Evolutionary conservation across 2,888 invertebrate genomes (phyloP), one percentile per base, ranked within the genome.

Genomic region (Cephus pulcher): DNA sequence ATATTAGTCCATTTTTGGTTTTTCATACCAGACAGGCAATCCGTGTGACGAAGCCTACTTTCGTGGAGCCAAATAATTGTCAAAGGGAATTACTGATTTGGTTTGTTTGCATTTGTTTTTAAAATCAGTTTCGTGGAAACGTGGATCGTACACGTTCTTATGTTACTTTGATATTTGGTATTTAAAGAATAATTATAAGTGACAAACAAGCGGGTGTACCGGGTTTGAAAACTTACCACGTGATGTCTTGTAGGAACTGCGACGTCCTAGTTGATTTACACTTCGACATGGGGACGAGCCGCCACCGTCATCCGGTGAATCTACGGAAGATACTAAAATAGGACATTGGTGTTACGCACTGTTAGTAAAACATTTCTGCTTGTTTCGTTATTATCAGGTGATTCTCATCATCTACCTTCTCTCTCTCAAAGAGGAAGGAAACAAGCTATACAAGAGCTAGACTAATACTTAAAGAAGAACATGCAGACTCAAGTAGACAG

Each of bases 191-290:
- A 11, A 79, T 34, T 56, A 12, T 70, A 76, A 23, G 56, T 56
- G 56, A 56, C 23, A 56, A 56, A 56, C 23, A 23, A 23, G 23
- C 9, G 6, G 56, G 6, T 23, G 56, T 9, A 56, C 23, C 56
- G 2, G 9, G 2, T 56, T 15, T 56, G 6, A 78, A 68, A 79
- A 93, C 95, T 93, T 92, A 97, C 97, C 97, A 95, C 97, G 93
- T 86, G 96, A 96, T 78, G 96, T 96, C 93, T 97, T 97, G 93
- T 97, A 97, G 73, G 97, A 97, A 92, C 97, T 96, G 87, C 97
- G 95, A 68, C 97, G 94, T 80, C 96, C 97, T 83, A 97, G 93
- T 84, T 93, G 93, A 85, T 93, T 93, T 84, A 92, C 92, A 87
- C 95, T 95, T 86, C 93, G 93, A 89, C 95, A 94, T 33, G 96